phyloP scores from a whole-genome alignment of 2,113 vertebrate genomes.

The Oreamnos americanus region DNA sequence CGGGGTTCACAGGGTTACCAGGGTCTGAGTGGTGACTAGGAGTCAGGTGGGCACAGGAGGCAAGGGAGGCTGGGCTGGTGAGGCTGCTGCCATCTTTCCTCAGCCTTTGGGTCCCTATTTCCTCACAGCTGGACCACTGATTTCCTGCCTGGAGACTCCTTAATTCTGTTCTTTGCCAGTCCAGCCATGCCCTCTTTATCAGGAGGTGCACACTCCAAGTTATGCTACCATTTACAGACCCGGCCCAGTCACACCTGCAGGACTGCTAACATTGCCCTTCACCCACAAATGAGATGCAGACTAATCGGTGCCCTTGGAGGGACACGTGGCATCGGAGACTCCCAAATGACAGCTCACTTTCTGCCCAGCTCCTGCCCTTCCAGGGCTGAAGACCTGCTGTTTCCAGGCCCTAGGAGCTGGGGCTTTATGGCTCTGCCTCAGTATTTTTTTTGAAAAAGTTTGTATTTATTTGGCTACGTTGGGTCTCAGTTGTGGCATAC shows the following conservation, averaged over 20 bases:
- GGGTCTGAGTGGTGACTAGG: not conserved
- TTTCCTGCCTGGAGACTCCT: not conserved
- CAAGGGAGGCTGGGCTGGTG: not conserved
- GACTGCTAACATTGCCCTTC: not conserved
- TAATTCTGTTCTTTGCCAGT: not conserved
- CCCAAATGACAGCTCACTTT: not conserved
- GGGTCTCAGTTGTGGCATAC: not conserved
- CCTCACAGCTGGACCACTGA: not conserved
- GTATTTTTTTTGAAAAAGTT: not conserved
- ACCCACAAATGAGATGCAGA: not conserved
- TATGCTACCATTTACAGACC: not conserved
- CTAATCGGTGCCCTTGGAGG: accelerated
- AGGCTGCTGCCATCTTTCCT: not conserved
- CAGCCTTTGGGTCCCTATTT: not conserved
- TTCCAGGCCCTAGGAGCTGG: not conserved
- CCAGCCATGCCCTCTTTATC: not conserved
- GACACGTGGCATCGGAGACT: not conserved
- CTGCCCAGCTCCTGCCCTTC: not conserved
- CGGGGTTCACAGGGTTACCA: not conserved
- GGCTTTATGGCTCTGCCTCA: not conserved
- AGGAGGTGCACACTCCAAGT: not conserved
- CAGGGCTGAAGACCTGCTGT: not conserved
- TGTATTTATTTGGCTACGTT: not conserved
- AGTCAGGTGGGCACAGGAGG: not conserved
- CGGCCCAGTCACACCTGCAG: not conserved